Evolutionary conservation across 2,113 vertebrate species (phyloP), one percentile per base, ranked within the genome.

Genomic region (Gavialis gangeticus): DNA sequence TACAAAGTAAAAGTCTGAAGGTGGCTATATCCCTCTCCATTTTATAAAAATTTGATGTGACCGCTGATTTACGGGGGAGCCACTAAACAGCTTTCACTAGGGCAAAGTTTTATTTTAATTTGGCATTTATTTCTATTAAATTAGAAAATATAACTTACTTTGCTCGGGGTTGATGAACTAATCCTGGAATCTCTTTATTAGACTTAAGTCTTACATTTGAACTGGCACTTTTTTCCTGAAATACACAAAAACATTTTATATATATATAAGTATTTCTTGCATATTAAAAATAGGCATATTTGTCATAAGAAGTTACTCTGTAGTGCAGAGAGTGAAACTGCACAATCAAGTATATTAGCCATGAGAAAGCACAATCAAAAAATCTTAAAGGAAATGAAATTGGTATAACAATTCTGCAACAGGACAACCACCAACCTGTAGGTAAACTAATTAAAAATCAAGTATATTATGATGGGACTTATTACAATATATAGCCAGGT

Each of bases 201-300:
- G 97, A 97, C 95, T 98, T 98, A 97, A 98, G 98, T 96, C 97
- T 98, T 92, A 89, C 21, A 7, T 97, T 98, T 91, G 98, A 98
- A 97, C 97, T 98, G 97, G 97, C 98, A 98, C 98, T 98, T 98
- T 98, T 98, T 97, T 98, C 98, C 98, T 98, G 97, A 84, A 97
- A 98, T 69, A 98, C 69, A 97, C 66, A 97, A 59, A 88, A 6
- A 46, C 67, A 12, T 76, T 46, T 9, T 25, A 96, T 71, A 83
- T 66, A 76, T 1, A 60, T 46, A 80, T 88, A 55, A 79, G 78
- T 37, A 37, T 46, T 75, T 37, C 30, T 18, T 34, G 28, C 3
- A 82, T 55, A 71, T 9, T 54, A 57, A 75, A 16, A 3, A 87
- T 30, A 78, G 12, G 56, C 14, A 30, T 77, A 84, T 95, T 75